These are phyloP conservation scores for Cnemophilus loriae DNA, from an alignment of 2,113 vertebrate genomes.

Conservation along the genomic window DNA sequence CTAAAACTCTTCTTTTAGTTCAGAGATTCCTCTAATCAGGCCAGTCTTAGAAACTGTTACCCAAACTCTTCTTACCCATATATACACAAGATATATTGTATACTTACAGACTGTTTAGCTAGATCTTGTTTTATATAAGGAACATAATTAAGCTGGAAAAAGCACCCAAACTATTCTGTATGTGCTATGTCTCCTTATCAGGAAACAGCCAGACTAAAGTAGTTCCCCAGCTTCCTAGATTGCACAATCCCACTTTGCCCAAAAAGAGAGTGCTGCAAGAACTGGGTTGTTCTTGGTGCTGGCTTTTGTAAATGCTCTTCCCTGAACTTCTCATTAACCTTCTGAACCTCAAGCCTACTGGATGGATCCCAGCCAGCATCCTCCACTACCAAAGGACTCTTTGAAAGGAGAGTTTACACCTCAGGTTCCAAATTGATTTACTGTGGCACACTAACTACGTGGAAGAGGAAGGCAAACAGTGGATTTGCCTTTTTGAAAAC, in stretches of 20 bases:
- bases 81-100: not conserved
- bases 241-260: not conserved
- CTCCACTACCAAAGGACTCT: conserved; percentile 13
- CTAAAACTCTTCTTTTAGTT: not conserved
- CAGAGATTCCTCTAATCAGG: not conserved
- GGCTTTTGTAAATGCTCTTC: conserved; percentile 30
- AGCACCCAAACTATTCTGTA: fast-evolving
- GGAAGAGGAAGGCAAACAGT: not conserved
- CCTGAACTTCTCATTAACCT: conserved; percentile 62
- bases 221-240: not conserved
- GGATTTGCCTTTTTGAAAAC: not conserved
- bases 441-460: not conserved
- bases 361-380: conserved; percentile 46
- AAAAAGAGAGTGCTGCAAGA: not conserved
- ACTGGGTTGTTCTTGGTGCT: not conserved
- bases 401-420: conserved; percentile 34
- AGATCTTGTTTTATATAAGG: not conserved
- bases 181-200: not conserved
- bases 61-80: not conserved
- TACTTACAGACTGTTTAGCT: not conserved
- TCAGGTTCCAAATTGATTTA: conserved; percentile 22
- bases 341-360: conserved; percentile 21
- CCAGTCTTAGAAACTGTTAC: not conserved
- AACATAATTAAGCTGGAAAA: not conserved
- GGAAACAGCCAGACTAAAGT: not conserved